A percentile compares a stretch with the other conserved stretches of the same genome.
Conservation (phyloP, 1,140 invertebrate species). For the Heliconius nattereri region DNA sequence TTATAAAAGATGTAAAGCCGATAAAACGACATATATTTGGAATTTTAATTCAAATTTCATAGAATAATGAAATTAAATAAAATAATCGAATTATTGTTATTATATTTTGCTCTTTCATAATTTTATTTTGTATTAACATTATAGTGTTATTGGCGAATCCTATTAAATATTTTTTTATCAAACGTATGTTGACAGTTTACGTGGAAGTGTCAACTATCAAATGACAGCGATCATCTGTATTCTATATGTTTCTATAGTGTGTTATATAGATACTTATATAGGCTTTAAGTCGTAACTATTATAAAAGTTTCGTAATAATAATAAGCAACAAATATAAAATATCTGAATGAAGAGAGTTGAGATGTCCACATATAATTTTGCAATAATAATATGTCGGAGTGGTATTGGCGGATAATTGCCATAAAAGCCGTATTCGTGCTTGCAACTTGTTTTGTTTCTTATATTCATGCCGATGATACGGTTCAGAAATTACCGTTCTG, state of each 20-base stretch:
- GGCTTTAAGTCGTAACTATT: slow-evolving; percentile 44
- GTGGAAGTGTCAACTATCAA: slow-evolving; percentile 45
- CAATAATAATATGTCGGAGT: slow-evolving; percentile 72
- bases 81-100: too few relatives aligned
- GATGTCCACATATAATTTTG: slow-evolving; percentile 70
- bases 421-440: slow-evolving; percentile 64
- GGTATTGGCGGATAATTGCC: slow-evolving; percentile 71
- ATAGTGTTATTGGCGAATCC: too few relatives aligned
- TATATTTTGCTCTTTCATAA: too few relatives aligned
- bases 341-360: slow-evolving; percentile 48
- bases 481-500: slow-evolving; percentile 71
- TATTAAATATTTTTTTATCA: too few relatives aligned
- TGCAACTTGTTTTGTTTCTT: slow-evolving; percentile 60
- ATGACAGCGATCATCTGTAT: slow-evolving; percentile 25
- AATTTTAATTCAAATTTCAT: too few relatives aligned
- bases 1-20: too few relatives aligned
- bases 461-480: slow-evolving; percentile 64
- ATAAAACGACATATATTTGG: too few relatives aligned
- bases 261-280: slow-evolving; percentile 25
- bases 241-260: slow-evolving; percentile 21
- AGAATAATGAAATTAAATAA: too few relatives aligned
- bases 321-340: slow-evolving; percentile 48
- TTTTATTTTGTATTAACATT: too few relatives aligned
- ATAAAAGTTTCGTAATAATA: slow-evolving; percentile 60
- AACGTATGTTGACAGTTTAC: slow-evolving; percentile 47